Base-by-base conservation (phyloP, 2,888 invertebrate genomes). In the Spisula subtruncata region DNA sequence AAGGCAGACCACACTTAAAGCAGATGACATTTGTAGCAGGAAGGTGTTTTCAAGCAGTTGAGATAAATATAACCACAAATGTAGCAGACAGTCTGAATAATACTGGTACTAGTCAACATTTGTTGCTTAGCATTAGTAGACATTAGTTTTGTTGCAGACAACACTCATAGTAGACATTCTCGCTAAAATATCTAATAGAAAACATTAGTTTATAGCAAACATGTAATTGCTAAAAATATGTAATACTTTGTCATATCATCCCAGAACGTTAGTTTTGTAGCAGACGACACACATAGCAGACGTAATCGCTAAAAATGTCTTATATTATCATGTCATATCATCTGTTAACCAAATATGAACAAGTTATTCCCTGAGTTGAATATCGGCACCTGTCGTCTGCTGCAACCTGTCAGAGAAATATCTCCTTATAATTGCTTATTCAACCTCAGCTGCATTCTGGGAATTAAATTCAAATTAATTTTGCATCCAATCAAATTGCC, bases 341-440 rank as follows among this genome's bases (percentile, higher is more conserved):
- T 66, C 60, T 25, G 60, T 66, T 66, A 66, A 66, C 60, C 25
- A 25, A 66, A 66, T 66, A 25, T 66, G 60, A 25, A 66, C 25
- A 66, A 66, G n/a, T 8, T 10, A 66, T 66, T 66, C 25, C 25
- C 60, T 25, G 12, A 5, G 25, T 8, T 66, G 18, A n/a, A 18
- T 56, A n/a, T 20, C n/a, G 60, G 60, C 60, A 66, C 60, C 60
- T 66, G 60, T 66, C 25, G n/a, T 66, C 60, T 66, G 25, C 60
- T 66, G 6, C 0, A 66, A 0, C 5, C n/a, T 25, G 60, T 66
- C 60, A 66, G 60, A 25, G 60, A 66, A 66, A 66, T 66, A 66
- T 25, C n/a, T 66, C 25, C 25, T 10, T 66, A 66, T 66, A 66
- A 66, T 66, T 25, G 60, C 10, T 25, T 25, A n/a, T 66, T 66